phyloP scores from a whole-genome alignment of 2,797 vertebrate species.

The Hippoglossus hippoglossus region DNA sequence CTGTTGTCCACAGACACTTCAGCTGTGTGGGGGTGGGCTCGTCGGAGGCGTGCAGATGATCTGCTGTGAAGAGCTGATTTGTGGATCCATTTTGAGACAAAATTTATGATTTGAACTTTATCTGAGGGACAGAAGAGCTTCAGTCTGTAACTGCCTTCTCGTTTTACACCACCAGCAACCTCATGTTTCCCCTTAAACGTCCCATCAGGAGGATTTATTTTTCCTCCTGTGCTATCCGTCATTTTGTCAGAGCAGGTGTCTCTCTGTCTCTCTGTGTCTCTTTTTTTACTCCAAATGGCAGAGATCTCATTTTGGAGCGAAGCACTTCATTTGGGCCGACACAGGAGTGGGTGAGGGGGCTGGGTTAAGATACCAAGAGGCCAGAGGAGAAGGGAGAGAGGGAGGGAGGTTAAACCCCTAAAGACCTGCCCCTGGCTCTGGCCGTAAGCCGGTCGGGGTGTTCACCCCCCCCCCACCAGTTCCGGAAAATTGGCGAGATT shows the following conservation, averaged over 20 bases:
- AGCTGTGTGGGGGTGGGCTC: conserved; percentile 1
- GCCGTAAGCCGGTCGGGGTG: conserved; percentile 75
- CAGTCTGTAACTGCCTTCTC: conserved; percentile 65
- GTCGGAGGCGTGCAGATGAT: conserved; percentile 7
- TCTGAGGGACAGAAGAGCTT: conserved; percentile 58
- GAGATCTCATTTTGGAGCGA: conserved; percentile 40
- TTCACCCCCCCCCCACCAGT: conserved; percentile 74
- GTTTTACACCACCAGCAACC: conserved; percentile 50
- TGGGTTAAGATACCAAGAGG: conserved; percentile 4
- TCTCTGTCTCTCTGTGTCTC: neutral
- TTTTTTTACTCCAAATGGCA: conserved; percentile 22
- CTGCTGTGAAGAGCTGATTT: conserved; percentile 34
- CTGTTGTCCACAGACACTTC: conserved; percentile 18
- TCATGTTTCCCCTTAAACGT: conserved; percentile 12
- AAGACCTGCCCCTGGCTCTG: conserved; percentile 62
- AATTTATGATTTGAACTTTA: conserved; percentile 68
- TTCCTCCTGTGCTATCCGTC: conserved; percentile 38
- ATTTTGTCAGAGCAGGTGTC: conserved; percentile 69
- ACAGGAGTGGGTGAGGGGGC: neutral
- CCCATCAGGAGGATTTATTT: conserved; percentile 42
- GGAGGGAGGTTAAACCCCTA: conserved; percentile 48
- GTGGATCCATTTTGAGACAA: conserved; percentile 55
- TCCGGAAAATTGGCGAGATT: conserved; percentile 85
- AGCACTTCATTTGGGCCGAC: conserved; percentile 44
- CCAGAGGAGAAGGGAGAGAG: conserved; percentile 26